Evolutionary conservation across 2,113 vertebrate species (phyloP).

Genomic region (Ophthalmolycus amberensis): DNA sequence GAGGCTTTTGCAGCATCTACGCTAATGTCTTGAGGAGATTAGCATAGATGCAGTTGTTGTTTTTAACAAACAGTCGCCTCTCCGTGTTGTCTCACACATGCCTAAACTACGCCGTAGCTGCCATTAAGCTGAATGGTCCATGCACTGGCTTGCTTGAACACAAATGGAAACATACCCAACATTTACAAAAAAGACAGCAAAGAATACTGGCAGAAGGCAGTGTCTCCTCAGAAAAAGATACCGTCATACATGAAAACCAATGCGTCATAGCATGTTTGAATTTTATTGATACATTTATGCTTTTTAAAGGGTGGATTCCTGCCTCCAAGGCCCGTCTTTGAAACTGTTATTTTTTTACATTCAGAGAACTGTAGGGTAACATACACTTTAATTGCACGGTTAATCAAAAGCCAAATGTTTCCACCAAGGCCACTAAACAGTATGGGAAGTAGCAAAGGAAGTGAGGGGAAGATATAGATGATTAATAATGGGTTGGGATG

Average conservation of each 20-base stretch:
- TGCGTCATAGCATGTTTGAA: conserved; percentile 19
- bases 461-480: conserved; percentile 69
- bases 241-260: conserved; percentile 9
- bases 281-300: conserved; percentile 32
- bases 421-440: conserved; percentile 64
- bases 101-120: neutral
- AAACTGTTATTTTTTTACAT: conserved; percentile 40
- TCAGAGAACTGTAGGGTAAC: conserved; percentile 49
- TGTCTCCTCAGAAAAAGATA: neutral
- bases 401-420: conserved; percentile 70
- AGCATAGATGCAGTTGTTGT: neutral
- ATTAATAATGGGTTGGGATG: conserved; percentile 74
- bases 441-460: conserved; percentile 52
- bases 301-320: conserved; percentile 29
- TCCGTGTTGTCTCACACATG: neutral
- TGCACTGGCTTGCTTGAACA: neutral
- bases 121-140: neutral
- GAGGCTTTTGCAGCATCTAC: neutral
- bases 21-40: neutral
- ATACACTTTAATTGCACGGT: conserved; percentile 54
- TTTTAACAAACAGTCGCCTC: neutral
- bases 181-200: neutral
- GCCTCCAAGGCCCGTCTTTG: conserved; percentile 19
- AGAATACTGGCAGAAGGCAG: neutral
- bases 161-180: neutral